phyloP scores from a whole-genome alignment of 2,113 vertebrate species.

The Sakesphorus luctuosus region DNA sequence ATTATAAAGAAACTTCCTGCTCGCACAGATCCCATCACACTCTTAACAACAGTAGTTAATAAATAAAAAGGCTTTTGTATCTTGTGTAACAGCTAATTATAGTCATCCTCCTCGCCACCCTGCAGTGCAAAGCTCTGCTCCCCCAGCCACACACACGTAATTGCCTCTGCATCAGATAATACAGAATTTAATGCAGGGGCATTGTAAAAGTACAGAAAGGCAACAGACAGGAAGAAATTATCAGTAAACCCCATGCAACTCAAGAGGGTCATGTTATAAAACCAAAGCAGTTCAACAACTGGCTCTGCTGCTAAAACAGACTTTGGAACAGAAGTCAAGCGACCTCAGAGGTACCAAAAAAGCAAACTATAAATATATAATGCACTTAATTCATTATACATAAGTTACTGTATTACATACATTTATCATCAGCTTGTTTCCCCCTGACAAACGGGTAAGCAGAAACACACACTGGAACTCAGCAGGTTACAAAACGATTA shows the following conservation, averaged over 20 bases:
- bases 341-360: conserved; percentile 1
- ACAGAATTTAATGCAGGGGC: neutral
- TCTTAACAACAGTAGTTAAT: conserved; percentile 60
- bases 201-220: neutral
- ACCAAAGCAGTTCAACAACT: neutral
- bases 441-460: neutral
- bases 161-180: neutral
- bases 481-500: neutral
- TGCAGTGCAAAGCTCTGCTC: neutral
- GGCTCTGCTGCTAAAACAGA: neutral
- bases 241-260: neutral
- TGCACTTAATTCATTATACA: conserved; percentile 57
- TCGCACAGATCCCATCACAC: conserved; percentile 47
- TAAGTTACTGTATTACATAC: conserved; percentile 48
- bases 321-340: conserved; percentile 14
- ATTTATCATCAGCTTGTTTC: conserved; percentile 1
- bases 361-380: conserved; percentile 55
- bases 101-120: neutral
- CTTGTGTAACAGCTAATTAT: conserved; percentile 49
- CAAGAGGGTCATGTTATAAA: neutral
- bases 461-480: neutral
- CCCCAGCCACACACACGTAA: neutral
- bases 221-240: neutral
- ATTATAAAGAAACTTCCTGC: conserved; percentile 65
- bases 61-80: conserved; percentile 70